Conservation (phyloP, 2,888 invertebrate genomes). For the Hydraecia micacea region DNA sequence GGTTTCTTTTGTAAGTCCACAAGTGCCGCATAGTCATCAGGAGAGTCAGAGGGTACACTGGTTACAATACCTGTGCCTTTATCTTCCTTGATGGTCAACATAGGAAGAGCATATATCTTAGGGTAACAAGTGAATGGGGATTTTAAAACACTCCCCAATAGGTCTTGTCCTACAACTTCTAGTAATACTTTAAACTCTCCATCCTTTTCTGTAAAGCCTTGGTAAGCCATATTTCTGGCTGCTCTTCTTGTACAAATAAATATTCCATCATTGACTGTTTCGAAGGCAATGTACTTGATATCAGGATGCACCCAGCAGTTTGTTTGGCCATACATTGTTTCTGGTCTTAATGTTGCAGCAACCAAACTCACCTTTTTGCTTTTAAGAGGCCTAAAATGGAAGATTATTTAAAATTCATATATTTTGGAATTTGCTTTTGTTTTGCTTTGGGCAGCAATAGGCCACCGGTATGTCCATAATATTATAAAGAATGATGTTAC, state of each 20-base stretch:
- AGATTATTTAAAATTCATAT: conserved; percentile 3
- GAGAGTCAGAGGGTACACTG: conserved; percentile 99
- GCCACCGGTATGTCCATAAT: background rate
- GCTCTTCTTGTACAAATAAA: conserved; percentile 97
- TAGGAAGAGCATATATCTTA: conserved; percentile 97
- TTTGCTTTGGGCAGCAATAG: background rate
- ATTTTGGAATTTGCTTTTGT: background rate
- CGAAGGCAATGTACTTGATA: conserved; percentile 97
- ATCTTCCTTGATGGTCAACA: conserved; percentile 99
- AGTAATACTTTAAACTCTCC: conserved; percentile 94
- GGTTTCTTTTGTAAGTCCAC: conserved; percentile 98
- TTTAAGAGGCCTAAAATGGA: conserved; percentile 85
- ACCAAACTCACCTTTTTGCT: conserved; percentile 94
- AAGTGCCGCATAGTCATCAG: conserved; percentile 99
- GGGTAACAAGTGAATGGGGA: conserved; percentile 96
- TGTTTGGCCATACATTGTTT: conserved; percentile 99
- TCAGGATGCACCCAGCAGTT: conserved; percentile 99
- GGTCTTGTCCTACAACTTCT: conserved; percentile 93
- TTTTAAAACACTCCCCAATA: conserved; percentile 95
- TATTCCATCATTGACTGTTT: conserved; percentile 93
- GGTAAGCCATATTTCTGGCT: conserved; percentile 98
- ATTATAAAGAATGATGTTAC: conserved; percentile 41
- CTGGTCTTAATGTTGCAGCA: conserved; percentile 99
- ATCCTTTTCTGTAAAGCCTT: conserved; percentile 95
- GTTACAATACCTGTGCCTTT: conserved; percentile 99